Conservation (phyloP, 2,888 invertebrate species). For the Campaea margaritaria region DNA sequence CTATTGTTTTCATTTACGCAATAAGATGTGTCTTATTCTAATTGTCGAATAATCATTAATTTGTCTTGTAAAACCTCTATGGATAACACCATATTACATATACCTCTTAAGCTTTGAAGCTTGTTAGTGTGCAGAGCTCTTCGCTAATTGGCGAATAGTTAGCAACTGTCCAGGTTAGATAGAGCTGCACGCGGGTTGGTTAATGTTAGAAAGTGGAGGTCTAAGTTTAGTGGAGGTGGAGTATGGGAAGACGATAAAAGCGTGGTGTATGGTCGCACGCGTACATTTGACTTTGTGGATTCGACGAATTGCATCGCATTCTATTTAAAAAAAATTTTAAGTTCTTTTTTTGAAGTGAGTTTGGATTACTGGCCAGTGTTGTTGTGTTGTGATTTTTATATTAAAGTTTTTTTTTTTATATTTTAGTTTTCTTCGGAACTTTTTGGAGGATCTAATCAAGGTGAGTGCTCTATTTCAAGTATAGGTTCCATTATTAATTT, state of each 20-base stretch:
- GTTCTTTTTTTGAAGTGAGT: conserved; percentile 43
- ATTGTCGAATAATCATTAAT: conserved; percentile 73
- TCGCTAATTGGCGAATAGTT: conserved; percentile 1
- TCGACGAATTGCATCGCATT: conserved; percentile 51
- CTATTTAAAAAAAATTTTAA: conserved; percentile 46
- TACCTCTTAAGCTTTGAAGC: conserved; percentile 15
- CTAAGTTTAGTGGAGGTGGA: conserved; percentile 54
- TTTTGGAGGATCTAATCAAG: conserved; percentile 43
- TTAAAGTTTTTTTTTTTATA: conserved; percentile 34
- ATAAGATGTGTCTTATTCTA: conserved; percentile 58
- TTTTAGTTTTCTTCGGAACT: conserved; percentile 49
- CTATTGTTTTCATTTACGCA: conserved; percentile 66
- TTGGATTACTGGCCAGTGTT: conserved; percentile 48
- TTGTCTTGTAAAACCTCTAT: conserved; percentile 54
- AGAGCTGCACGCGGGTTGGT: conserved; percentile 4
- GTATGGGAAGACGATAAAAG: conserved; percentile 65
- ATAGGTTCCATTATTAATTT: too few species aligned
- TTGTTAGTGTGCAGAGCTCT: conserved; percentile 7
- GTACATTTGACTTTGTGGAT: conserved; percentile 60
- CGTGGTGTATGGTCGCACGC: conserved; percentile 66
- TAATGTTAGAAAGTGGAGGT: conserved; percentile 32
- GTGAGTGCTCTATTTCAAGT: conserved; percentile 44
- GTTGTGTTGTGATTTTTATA: conserved; percentile 45
- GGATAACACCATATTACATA: conserved; percentile 28
- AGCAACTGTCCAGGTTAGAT: conserved; percentile 12